Base-by-base conservation (phyloP, 2,113 vertebrate genomes). In the Proterorhinus semilunaris region DNA sequence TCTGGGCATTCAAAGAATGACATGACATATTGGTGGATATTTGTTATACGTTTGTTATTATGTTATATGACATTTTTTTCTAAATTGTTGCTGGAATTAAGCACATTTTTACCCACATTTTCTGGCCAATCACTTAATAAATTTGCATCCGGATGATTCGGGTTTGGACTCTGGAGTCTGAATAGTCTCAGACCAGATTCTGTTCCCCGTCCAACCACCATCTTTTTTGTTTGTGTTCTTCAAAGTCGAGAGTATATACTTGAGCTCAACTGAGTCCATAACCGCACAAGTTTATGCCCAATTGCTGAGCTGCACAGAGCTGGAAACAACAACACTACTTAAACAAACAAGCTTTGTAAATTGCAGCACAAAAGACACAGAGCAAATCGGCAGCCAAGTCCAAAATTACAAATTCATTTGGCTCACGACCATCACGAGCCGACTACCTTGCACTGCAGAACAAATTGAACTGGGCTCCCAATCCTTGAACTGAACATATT, bases 381-480 rank as follows among this genome's bases (percentile, higher is more conserved):
- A 4, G 59, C 16, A 62, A 65, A 75, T 58, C 36, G 54, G 43
- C 27, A 57, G 17, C 45, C 10, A 12, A 58, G 27, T 62, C 21
- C 50, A 45, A 72, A 65, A 67, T 71, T 71, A 65, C 46, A 55
- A 67, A 73, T 53, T 69, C 16, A 53, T 82, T 70, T 68, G 48
- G 71, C 66, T 67, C 62, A 43, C 7, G 62, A 16, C 16, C 43
- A 47, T 45, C 8, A 70, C 27, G 15, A 66, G 44, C 66, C 45
- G 12, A 43, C 2, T 54, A 66, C 55, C 8, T 66, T 62, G 16
- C 11, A 42, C 51, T 57, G 10, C 54, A 52, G 13, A 21, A 21
- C 16, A 61, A 21, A 68, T 54, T 17, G 2, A 74, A 47, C 64
- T 58, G 53, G 61, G n/a, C 49, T 42, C 12, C 42, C 55, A 10